Percentiles rank a stretch among this genome's conserved stretches.
Conservation (phyloP, 2,113 vertebrate species). For the Otus sunia region DNA sequence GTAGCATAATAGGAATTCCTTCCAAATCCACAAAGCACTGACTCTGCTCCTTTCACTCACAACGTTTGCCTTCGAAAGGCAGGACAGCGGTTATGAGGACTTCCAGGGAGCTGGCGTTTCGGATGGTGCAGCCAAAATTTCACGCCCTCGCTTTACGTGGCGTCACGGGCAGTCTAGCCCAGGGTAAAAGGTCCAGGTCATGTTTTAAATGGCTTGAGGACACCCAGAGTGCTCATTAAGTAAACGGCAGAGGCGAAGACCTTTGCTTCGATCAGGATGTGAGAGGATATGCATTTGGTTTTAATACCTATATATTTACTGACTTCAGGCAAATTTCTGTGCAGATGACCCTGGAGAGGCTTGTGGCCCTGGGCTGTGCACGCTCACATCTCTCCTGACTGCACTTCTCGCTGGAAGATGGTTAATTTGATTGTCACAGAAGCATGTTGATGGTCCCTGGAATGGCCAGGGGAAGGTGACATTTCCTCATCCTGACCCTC, state of each 20-base stretch:
- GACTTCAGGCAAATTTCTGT: not conserved
- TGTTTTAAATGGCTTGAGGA: conserved; percentile 42
- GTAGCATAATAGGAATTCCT: conserved; percentile 72
- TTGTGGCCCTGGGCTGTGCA: not conserved
- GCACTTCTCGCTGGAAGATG: not conserved
- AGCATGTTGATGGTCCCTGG: not conserved
- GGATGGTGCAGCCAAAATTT: not conserved
- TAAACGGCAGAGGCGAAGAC: not conserved
- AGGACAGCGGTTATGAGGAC: conserved; percentile 13
- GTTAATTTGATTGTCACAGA: not conserved
- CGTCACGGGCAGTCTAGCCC: not conserved
- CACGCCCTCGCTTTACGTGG: not conserved
- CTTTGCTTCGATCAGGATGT: not conserved
- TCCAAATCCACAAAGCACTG: conserved; percentile 67
- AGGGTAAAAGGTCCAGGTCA: conserved; percentile 19
- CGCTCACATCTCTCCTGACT: not conserved
- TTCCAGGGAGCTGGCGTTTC: conserved; percentile 8
- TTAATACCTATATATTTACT: not conserved
- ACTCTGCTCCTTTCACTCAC: not conserved
- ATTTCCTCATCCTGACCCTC: not conserved
- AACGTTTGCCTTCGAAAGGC: not conserved
- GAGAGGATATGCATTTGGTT: not conserved
- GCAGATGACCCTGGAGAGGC: not conserved
- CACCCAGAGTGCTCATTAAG: not conserved
- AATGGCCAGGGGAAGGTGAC: not conserved